A percentile compares a stretch with the other conserved stretches of the same genome.
These are phyloP conservation scores for Auanema freiburgensis DNA, from an alignment of 2,888 invertebrate genomes.

Conservation along the genomic window DNA sequence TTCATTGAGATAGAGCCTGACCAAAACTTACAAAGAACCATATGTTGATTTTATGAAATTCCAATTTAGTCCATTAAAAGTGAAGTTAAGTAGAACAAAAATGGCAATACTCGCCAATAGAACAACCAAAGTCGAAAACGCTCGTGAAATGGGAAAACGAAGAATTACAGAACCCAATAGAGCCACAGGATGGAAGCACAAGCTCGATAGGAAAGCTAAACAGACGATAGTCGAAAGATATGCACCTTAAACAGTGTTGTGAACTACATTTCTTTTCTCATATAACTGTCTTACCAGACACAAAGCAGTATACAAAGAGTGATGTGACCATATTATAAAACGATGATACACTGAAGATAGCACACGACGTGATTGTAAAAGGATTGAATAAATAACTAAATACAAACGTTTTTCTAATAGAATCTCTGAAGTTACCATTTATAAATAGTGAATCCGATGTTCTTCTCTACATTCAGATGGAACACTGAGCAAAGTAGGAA, in stretches of 20 bases:
- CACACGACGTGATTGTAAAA: slow-evolving; percentile 47
- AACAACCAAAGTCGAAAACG: not conserved
- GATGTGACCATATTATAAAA: slow-evolving; percentile 47
- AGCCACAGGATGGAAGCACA: slow-evolving; percentile 24
- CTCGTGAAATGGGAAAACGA: not conserved
- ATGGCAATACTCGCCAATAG: not conserved
- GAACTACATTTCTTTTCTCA: too few species aligned
- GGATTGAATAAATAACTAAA: slow-evolving; percentile 61
- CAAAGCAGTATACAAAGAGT: slow-evolving; percentile 24
- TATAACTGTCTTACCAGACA: slow-evolving; percentile 21
- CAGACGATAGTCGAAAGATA: slow-evolving; percentile 5
- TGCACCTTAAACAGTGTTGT: slow-evolving; percentile 11
- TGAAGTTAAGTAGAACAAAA: slow-evolving; percentile 21
- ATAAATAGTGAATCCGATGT: not conserved
- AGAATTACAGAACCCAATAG: slow-evolving; percentile 17
- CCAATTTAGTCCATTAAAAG: slow-evolving; percentile 16
- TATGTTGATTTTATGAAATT: slow-evolving; percentile 37
- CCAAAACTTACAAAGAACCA: slow-evolving; percentile 40
- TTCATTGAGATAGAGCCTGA: slow-evolving; percentile 5
- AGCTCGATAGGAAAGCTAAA: slow-evolving; percentile 12
- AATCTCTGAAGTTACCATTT: too few species aligned
- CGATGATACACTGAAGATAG: slow-evolving; percentile 47
- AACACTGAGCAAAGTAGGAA: slow-evolving; percentile 4
- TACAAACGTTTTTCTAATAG: not conserved
- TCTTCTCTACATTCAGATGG: not conserved